Base-by-base conservation (phyloP, 2,113 vertebrate species). In the Planiliza haematocheilus region DNA sequence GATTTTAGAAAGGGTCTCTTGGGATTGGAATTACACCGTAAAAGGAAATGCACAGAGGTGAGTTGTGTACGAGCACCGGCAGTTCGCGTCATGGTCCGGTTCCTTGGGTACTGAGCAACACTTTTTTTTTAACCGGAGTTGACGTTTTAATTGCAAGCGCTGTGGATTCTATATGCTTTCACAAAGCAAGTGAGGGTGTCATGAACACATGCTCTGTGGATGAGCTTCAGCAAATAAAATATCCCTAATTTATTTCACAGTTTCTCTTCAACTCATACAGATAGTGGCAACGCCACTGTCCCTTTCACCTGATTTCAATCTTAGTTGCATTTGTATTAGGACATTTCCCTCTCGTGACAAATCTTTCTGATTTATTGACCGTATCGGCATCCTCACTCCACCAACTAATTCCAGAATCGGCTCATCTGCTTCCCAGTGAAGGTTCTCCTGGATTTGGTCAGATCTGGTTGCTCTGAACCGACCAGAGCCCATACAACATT, bases 31-130 rank as follows among this genome's bases (percentile, higher is more conserved):
- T 69, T 69, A 78, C 84, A 86, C 68, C 78, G 62, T 34, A 74
- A 89, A 79, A 88, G 88, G 93, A 94, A 24, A 94, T 94, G 93
- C 85, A 81, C 91, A 90, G 87, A 91, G 93, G 93, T 94, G 89
- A 93, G 92, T 92, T 38, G 43, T 53, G 13, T 13, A 17, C 13
- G 51, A 56, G 45, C 51, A 38, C 17, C 66, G 9, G 24, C 16
- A 68, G 16, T 12, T 79, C 70, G 82, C 82, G 67, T 79, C 57
- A 49, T 4, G 64, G 20, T 82, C 81, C 70, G 45, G 34, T 1
- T 60, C 65, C 18, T 36, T 18, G 46, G 14, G 16, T 63, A 46
- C 11, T 39, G 20, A 41, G 37, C 75, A 30, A 30, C 24, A 2
- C 5, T 30, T 34, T 13, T 18, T 12, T 30, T 34, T 46, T 16